Base-by-base conservation (phyloP, 2,888 invertebrate species). In the Noctuana brunneofusca region DNA sequence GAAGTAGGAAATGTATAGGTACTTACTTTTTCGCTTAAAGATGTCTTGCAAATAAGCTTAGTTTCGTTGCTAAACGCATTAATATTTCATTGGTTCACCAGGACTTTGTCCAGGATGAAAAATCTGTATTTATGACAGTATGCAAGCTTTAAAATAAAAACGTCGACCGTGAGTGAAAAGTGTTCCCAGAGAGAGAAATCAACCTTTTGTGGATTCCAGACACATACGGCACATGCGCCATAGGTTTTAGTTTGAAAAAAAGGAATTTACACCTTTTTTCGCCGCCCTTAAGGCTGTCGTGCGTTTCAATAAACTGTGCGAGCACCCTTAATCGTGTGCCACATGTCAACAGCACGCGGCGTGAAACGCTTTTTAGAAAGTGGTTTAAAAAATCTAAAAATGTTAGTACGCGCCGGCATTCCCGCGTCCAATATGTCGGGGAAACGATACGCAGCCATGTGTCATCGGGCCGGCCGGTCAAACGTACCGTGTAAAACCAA, bases 1-100 rank as follows among this genome's bases (percentile, higher is more conserved):
- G 76, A 75, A 80, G 79, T 75, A 79, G 79, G 79, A 84, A 84
- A 74, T 74, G 76, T 72, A 74, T 75, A n/a, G n/a, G n/a, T n/a
- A n/a, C n/a, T n/a, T n/a, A 71, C 76, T 80, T 70, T 73, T 81
- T 79, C 58, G 54, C 35, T 62, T 32, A 20, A 56, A 56, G 53
- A 38, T 55, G 14, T 41, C 41, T 56, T 52, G 56, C 30, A 22
- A 56, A 41, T 56, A 38, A 32, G 14, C 12, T 41, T 32, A 24
- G 48, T 46, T 20, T 60, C 22, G 32, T 50, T 22, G 41, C 20
- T 52, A 30, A 46, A 57, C 14, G 8, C 35, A 54, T 62, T 49
- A 38, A 50, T 50, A 27, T 50, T 50, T 50, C 27, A 50, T 50
- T 24, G 24, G 27, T 48, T 48, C 8, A 3, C 16, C 8, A 27